Base-by-base conservation (phyloP, 2,797 vertebrate genomes). In the Channallabes apus region DNA sequence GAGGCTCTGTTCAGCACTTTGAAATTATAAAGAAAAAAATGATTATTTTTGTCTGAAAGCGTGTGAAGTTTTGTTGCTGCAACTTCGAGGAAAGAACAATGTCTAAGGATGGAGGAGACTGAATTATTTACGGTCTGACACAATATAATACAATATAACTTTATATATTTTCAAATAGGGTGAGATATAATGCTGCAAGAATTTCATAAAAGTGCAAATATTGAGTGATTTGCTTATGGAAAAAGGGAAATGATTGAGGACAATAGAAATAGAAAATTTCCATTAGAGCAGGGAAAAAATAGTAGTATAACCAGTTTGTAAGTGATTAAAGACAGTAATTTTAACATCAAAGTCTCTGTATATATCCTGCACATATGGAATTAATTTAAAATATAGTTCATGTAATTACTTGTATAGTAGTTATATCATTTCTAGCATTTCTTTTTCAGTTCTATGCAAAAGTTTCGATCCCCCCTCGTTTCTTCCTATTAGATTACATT, bases 1-100 rank as follows among this genome's bases (percentile, higher is more conserved):
- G 95, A 96, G 95, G 94, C 95, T 96, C 93, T 95, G 95, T 95
- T 95, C 94, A 93, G 95, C 94, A 96, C 95, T 96, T 96, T 96
- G 93, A 96, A 94, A 96, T 95, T 90, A 96, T 96, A 95, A 96
- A 96, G 84, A 92, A 90, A 81, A 29, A 58, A 68, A 72, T 94
- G 93, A 94, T 94, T 94, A 94, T 94, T 94, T 94, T 93, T 65
- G 73, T 84, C 67, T 87, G 82, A 80, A 83, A 83, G 32, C 8
- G 32, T 86, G 51, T 87, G 82, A 82, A 67, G 76, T 86, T 88
- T 75, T 86, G 81, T 87, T 32, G 54, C 29, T 38, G 32, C 75
- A 6, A 29, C 22, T 46, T n/a, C 69, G 71, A 69, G 4, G 0
- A 51, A 54, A 73, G 71, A 54, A 27, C 12, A 17, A n/a, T 11